These are phyloP conservation scores for Pituophis catenifer DNA, from an alignment of 2,113 vertebrate species.

Conservation along the genomic window DNA sequence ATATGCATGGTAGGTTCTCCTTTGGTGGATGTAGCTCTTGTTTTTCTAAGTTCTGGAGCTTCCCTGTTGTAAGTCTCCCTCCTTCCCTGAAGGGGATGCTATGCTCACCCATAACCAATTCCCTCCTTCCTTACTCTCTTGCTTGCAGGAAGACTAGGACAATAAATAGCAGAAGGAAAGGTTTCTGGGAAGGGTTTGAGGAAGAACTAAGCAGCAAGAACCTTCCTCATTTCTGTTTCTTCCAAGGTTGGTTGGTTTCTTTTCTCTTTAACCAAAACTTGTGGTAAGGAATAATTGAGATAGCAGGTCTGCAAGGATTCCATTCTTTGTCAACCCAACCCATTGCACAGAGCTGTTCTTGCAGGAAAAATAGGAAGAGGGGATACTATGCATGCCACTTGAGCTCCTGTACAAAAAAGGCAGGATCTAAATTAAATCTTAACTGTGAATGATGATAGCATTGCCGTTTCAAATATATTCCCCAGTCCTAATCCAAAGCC, in stretches of 20 bases:
- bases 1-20: neutral
- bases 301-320: neutral
- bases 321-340: neutral
- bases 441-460: neutral
- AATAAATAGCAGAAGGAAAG: neutral
- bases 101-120: fast-evolving
- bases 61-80: neutral
- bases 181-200: neutral
- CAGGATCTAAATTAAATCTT: neutral
- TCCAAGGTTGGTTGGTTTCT: neutral
- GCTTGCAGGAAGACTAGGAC: neutral
- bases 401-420: neutral
- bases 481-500: too few relatives aligned
- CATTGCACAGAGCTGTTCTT: neutral
- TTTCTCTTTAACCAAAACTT: neutral
- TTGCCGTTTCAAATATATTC: neutral
- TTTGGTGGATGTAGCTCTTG: neutral
- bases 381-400: neutral
- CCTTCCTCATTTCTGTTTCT: neutral
- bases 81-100: neutral
- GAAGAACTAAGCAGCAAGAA: neutral
- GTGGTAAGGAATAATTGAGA: neutral
- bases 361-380: neutral
- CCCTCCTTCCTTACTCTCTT: neutral
- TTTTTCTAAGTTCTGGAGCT: neutral